A percentile compares a stretch with the other conserved stretches of the same genome.
phyloP scores from a whole-genome alignment of 2,113 vertebrate genomes.

The Oncorhynchus clarkii region DNA sequence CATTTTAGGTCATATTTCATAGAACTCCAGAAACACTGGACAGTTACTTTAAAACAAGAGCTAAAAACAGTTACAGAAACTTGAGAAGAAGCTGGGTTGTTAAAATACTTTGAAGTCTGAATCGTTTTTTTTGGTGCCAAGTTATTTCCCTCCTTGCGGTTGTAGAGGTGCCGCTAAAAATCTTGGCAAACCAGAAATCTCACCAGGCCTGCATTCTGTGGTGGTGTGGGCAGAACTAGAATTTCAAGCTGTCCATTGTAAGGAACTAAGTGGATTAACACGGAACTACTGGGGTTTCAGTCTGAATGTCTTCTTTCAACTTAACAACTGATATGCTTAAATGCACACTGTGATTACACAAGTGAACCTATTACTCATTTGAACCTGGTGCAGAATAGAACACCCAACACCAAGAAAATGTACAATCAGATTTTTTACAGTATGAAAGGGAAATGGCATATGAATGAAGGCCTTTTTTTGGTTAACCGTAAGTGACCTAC shows the following conservation, averaged over 20 bases:
- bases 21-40: no score
- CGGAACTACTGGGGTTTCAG: neutral
- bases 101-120: neutral
- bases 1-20: no score
- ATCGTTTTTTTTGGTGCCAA: constrained; percentile 42
- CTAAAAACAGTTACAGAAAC: neutral
- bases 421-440: neutral
- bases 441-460: no score
- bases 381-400: no score
- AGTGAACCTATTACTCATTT: neutral
- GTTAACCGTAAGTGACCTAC: no score
- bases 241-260: constrained; percentile 63
- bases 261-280: constrained; percentile 20
- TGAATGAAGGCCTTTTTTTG: no score
- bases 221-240: constrained; percentile 54
- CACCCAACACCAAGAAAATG: neutral
- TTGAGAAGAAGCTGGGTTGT: neutral
- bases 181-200: constrained; percentile 59
- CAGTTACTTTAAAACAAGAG: neutral
- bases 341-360: neutral
- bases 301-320: neutral
- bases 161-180: constrained; percentile 51
- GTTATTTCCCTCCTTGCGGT: constrained; percentile 28
- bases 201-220: constrained; percentile 59
- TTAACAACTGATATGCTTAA: neutral